phyloP scores from a whole-genome alignment of 2,888 invertebrate species.

The Kryphioiulus occultus region DNA sequence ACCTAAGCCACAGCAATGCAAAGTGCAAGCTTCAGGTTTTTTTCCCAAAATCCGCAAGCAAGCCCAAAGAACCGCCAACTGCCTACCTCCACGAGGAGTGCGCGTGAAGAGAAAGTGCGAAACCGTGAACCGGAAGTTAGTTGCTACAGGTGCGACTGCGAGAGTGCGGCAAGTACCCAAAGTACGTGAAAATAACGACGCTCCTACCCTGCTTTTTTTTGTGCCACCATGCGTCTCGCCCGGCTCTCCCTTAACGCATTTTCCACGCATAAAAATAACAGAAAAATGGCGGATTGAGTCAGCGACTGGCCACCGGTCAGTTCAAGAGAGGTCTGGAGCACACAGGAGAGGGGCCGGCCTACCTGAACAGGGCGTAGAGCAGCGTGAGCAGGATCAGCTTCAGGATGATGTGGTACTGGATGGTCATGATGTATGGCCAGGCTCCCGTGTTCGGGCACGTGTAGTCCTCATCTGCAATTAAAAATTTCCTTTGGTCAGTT shows the following conservation, averaged over 20 bases:
- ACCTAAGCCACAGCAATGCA: background rate
- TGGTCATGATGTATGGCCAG: slow-evolving; percentile 56
- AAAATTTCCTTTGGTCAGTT: background rate
- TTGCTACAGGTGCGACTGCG: background rate
- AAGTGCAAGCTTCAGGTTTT: background rate
- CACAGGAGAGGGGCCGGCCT: slow-evolving; percentile 26
- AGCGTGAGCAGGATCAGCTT: slow-evolving; percentile 61
- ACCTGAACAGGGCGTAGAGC: slow-evolving; percentile 61
- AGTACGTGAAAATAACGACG: slow-evolving; percentile 14
- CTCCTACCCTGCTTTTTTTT: slow-evolving; percentile 47
- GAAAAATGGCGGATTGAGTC: slow-evolving; percentile 34
- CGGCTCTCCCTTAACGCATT: slow-evolving; percentile 46
- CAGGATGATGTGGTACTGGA: slow-evolving; percentile 59
- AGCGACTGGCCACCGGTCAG: background rate
- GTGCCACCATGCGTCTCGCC: slow-evolving; percentile 45
- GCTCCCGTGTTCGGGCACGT: slow-evolving; percentile 54
- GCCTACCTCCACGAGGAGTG: background rate
- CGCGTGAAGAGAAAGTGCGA: background rate
- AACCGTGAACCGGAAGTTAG: background rate
- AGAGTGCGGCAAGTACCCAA: background rate
- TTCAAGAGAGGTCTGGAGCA: background rate
- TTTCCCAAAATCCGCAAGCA: background rate
- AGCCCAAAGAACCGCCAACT: background rate
- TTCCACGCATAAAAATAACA: slow-evolving; percentile 24
- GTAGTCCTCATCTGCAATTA: slow-evolving; percentile 54